Evolutionary conservation across 2,113 vertebrate species (phyloP), one percentile per base, ranked within the genome.

Genomic region (Mirounga angustirostris): DNA sequence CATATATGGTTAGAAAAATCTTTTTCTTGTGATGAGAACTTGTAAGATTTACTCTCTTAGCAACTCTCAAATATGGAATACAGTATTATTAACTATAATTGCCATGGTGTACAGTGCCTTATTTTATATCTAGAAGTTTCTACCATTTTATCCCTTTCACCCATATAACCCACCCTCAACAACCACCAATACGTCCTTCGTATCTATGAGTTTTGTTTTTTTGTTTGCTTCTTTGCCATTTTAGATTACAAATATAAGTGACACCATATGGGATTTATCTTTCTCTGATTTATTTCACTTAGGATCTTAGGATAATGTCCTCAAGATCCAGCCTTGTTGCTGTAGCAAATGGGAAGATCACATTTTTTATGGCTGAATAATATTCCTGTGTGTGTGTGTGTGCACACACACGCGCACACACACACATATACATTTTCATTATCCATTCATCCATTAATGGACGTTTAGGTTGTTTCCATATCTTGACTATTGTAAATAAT

Each of bases 41-140:
- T 80, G 22, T 33, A 91, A 91, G 76, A 80, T 91, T 28, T 30
- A 81, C n/a, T 67, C 16, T 80, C 16, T 67, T 43, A 69, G 26
- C 63, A 81, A 54, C 59, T 81, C 81, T 81, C 28, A 69, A 69
- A 81, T 69, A 52, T 91, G 63, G 36, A 81, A 24, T 80, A 52
- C 28, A 91, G n/a, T 69, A 33, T 89, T 78, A n/a, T 24, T 81
- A 81, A 69, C 50, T 40, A 33, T 81, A 43, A 65, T 12, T 52
- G 40, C 13, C 63, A 43, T 69, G 36, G 18, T 81, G 2, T 65
- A 67, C 26, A 69, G 54, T 81, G 46, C 16, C 50, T 91, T 81
- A 91, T 67, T 91, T 91, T 80, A 91, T 28, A 80, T 28, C 46
- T 91, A 52, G 76, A 67, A 91, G 26, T 81, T 43, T 54, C 24